Percentiles rank a stretch among this genome's conserved stretches.
These are phyloP conservation scores for Epinotia demarniana DNA, from an alignment of 2,888 invertebrate species.

Conservation along the genomic window DNA sequence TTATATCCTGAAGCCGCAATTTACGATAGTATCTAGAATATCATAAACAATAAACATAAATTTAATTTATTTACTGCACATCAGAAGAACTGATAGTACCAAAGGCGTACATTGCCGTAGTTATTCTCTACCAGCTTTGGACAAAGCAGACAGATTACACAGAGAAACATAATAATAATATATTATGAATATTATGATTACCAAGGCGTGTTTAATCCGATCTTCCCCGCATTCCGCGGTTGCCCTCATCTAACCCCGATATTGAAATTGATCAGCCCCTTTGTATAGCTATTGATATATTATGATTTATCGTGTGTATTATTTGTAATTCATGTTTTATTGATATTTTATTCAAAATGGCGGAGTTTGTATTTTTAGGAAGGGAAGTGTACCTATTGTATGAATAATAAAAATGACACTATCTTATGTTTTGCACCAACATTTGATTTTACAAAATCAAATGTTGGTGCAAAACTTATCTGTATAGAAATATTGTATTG, in stretches of 20 bases:
- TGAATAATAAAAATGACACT: constrained; percentile 2
- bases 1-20: no score
- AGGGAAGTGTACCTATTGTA: not conserved
- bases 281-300: constrained; percentile 57
- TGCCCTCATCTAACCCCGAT: constrained; percentile 68
- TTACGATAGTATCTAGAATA: no score
- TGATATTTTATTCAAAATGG: constrained; percentile 28
- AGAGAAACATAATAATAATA: not conserved
- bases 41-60: no score
- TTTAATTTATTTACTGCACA: no score
- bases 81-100: no score
- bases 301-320: constrained; percentile 33
- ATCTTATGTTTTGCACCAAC: no score
- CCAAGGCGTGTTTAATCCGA: constrained; percentile 18
- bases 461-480: no score
- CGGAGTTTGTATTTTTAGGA: constrained; percentile 9
- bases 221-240: constrained; percentile 56
- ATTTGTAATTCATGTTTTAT: constrained; percentile 25
- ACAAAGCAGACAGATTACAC: not conserved
- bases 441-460: not conserved
- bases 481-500: no score
- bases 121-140: no score
- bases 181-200: not conserved
- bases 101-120: no score
- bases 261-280: constrained; percentile 71